Conservation (phyloP, 2,888 invertebrate genomes). For the Epirrhoe alternata region DNA sequence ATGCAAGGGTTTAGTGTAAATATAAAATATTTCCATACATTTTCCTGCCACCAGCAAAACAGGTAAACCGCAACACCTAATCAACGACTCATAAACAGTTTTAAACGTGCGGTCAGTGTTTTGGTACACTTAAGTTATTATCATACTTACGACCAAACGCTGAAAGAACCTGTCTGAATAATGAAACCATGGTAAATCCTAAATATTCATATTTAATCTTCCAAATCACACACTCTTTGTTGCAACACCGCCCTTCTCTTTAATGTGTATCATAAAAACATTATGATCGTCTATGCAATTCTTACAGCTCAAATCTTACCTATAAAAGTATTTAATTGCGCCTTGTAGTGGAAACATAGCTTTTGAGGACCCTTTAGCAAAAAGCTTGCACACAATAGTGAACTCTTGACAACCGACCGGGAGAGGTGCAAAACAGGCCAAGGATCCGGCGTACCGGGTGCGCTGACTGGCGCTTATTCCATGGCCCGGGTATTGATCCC, state of each 20-base stretch:
- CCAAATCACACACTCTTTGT: no score
- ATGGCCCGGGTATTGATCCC: constrained; percentile 63
- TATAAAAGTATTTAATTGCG: no score
- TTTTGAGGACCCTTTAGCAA: not conserved
- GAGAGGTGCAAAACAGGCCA: constrained; percentile 61
- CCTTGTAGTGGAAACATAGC: no score
- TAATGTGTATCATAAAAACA: not conserved
- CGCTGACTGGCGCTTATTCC: constrained; percentile 27
- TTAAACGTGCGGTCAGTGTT: constrained; percentile 20
- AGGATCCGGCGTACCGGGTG: constrained; percentile 67
- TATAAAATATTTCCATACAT: constrained; percentile 25
- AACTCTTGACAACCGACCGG: constrained; percentile 11
- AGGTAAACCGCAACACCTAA: constrained; percentile 68
- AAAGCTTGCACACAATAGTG: not conserved
- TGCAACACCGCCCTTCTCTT: not conserved
- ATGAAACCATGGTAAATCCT: not conserved
- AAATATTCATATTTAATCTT: not conserved
- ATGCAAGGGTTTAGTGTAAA: constrained; percentile 29
- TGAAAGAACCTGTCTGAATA: not conserved
- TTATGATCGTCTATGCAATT: no score
- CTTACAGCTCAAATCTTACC: no score
- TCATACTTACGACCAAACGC: not conserved
- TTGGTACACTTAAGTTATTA: not conserved
- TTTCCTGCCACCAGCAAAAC: constrained; percentile 59
- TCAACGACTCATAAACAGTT: constrained; percentile 14